These are phyloP conservation scores for Calameuta filiformis DNA, from an alignment of 2,888 invertebrate species.

Conservation along the genomic window DNA sequence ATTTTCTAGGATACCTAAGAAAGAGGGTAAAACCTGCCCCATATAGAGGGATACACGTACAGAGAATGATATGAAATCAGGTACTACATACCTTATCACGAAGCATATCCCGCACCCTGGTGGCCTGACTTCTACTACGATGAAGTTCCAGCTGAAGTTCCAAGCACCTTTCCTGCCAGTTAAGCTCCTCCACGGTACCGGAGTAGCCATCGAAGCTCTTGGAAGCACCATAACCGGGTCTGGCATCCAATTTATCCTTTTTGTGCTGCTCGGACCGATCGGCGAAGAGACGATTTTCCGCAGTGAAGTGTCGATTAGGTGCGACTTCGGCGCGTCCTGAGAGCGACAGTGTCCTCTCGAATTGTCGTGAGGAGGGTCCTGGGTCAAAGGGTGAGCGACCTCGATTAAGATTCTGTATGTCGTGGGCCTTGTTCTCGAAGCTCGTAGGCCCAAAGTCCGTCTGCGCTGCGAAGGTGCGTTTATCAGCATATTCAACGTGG, in stretches of 20 bases:
- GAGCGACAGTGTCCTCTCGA: conserved; percentile 51
- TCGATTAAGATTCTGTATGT: conserved; percentile 26
- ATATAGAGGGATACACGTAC: background rate
- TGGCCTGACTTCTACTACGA: conserved; percentile 86
- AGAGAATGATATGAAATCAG: background rate
- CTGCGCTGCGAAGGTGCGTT: conserved; percentile 41
- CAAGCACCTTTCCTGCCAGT: conserved; percentile 91
- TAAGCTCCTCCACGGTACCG: conserved; percentile 68
- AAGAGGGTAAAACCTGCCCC: background rate
- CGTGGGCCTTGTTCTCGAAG: conserved; percentile 43
- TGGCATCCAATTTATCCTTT: conserved; percentile 62
- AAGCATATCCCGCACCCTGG: conserved; percentile 87
- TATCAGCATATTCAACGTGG: conserved; percentile 58
- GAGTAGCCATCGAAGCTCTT: conserved; percentile 59
- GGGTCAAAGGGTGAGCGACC: conserved; percentile 44
- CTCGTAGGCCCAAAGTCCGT: conserved; percentile 44
- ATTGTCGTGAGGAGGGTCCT: conserved; percentile 35
- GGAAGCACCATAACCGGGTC: conserved; percentile 50
- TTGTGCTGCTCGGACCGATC: conserved; percentile 44
- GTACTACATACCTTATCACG: conserved; percentile 84
- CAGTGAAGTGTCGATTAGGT: background rate
- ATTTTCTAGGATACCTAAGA: background rate
- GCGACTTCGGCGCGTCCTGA: conserved; percentile 30
- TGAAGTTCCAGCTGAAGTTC: conserved; percentile 88
- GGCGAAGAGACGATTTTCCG: conserved; percentile 16